Evolutionary conservation across 2,797 vertebrate species (phyloP).

Genomic region (Propithecus deckenii): DNA sequence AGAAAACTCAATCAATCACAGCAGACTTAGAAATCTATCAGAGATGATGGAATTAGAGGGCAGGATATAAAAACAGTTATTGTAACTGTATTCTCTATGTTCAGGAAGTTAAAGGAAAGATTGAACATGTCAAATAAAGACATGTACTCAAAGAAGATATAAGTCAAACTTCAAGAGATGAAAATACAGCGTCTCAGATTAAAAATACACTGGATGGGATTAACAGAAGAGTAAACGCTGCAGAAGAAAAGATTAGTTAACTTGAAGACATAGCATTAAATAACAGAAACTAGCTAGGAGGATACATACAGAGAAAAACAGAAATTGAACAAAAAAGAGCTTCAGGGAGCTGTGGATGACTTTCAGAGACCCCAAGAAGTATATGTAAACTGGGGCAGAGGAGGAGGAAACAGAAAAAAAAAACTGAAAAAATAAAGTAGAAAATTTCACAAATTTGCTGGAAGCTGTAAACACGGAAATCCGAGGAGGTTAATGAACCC

Average conservation of each 20-base stretch:
- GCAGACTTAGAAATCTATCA: not conserved
- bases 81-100: not conserved
- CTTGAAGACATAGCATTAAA: not conserved
- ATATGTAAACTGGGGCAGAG: not conserved
- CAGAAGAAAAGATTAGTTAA: not conserved
- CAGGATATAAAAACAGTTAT: not conserved
- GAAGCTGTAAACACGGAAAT: not conserved
- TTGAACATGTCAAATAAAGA: not conserved
- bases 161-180: not conserved
- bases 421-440: not conserved
- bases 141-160: not conserved
- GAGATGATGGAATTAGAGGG: not conserved
- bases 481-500: not conserved
- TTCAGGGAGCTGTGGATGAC: no score
- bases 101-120: not conserved
- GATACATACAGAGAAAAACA: not conserved
- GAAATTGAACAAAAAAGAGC: not conserved
- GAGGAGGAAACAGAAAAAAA: not conserved
- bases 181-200: not conserved
- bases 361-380: not conserved
- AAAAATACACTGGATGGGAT: not conserved
- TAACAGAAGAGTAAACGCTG: not conserved
- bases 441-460: not conserved
- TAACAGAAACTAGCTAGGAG: not conserved
- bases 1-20: not conserved